phyloP scores from a whole-genome alignment of 2,113 vertebrate genomes.

The Astur gentilis region DNA sequence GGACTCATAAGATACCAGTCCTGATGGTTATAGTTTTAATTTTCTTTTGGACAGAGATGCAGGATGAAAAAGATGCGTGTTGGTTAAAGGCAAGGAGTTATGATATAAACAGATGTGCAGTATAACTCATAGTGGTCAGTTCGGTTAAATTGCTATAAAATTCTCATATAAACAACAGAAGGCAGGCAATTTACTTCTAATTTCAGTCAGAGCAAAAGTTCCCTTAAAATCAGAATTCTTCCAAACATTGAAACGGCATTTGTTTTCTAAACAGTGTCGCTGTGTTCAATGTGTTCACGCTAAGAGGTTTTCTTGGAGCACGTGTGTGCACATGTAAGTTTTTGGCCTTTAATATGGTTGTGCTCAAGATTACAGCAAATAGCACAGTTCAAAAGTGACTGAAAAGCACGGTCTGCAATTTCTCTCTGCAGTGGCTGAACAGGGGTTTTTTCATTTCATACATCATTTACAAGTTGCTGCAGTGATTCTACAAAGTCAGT shows the following conservation, averaged over 20 bases:
- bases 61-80: not conserved
- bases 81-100: not conserved
- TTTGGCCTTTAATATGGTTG: not conserved
- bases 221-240: not conserved
- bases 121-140: not conserved
- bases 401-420: not conserved
- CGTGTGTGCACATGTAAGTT: not conserved
- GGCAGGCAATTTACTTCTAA: not conserved
- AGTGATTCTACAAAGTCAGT: not conserved
- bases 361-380: not conserved
- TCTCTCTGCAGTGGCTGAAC: not conserved
- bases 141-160: not conserved
- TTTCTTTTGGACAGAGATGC: not conserved
- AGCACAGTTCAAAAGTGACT: not conserved
- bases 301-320: not conserved
- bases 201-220: not conserved
- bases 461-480: not conserved
- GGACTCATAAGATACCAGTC: too few relatives aligned
- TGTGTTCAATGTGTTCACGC: not conserved
- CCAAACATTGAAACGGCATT: fast-evolving
- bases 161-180: not conserved
- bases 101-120: not conserved
- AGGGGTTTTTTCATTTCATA: not conserved
- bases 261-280: not conserved
- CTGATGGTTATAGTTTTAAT: not conserved